Percentiles rank a stretch among this genome's conserved stretches.
Evolutionary conservation across 2,797 vertebrate species (phyloP).

Genomic region (Coccyzus lansbergi): DNA sequence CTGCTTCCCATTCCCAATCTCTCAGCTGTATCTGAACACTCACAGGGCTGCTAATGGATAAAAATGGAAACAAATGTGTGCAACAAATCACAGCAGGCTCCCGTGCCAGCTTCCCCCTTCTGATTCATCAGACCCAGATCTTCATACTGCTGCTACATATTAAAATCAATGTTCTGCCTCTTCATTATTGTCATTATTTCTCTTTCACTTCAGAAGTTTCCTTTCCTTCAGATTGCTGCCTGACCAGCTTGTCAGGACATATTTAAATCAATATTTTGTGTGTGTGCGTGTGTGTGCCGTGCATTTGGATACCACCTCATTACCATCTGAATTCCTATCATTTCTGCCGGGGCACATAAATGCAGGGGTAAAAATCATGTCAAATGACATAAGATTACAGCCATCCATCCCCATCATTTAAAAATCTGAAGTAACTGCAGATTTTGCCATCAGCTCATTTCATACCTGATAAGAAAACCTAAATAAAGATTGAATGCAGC

Average conservation of each 20-base stretch:
- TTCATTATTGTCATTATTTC: slow-evolving; percentile 58
- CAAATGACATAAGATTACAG: slow-evolving; percentile 62
- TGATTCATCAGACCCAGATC: slow-evolving; percentile 38
- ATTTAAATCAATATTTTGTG: slow-evolving; percentile 59
- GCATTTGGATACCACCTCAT: slow-evolving; percentile 59
- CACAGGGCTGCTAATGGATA: slow-evolving; percentile 45
- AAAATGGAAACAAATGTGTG: slow-evolving; percentile 63
- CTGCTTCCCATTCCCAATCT: neutral
- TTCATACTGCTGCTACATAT: slow-evolving; percentile 16
- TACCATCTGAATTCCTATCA: slow-evolving; percentile 25
- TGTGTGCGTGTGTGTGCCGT: neutral
- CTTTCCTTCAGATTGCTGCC: slow-evolving; percentile 38
- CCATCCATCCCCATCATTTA: slow-evolving; percentile 64
- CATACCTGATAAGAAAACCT: slow-evolving; percentile 70
- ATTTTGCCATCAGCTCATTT: slow-evolving; percentile 72
- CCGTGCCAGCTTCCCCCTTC: neutral
- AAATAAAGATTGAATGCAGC: slow-evolving; percentile 73
- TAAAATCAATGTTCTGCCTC: slow-evolving; percentile 69
- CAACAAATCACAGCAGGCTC: slow-evolving; percentile 37
- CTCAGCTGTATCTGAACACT: slow-evolving; percentile 33
- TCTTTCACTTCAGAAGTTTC: slow-evolving; percentile 59
- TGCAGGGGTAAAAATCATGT: neutral
- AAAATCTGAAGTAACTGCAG: slow-evolving; percentile 65
- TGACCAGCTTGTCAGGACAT: slow-evolving; percentile 44
- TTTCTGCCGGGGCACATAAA: slow-evolving; percentile 38